Base-by-base conservation (phyloP, 2,888 invertebrate genomes). In the Diplazon laetatorius region DNA sequence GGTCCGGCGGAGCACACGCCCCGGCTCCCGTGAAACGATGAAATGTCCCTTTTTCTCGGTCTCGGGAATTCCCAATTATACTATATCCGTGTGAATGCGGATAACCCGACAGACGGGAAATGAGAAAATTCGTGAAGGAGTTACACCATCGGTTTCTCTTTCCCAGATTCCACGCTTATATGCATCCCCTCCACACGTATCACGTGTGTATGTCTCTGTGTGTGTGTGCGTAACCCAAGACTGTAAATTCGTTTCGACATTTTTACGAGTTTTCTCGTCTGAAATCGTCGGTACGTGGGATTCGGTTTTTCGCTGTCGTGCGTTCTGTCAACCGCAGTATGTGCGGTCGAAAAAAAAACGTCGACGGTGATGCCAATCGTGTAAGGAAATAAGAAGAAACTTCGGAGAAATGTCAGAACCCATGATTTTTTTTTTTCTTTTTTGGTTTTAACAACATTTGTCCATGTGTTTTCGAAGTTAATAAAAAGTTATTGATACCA, bases 61-160 rank as follows among this genome's bases (percentile, higher is more conserved):
- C 62, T 55, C 59, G 63, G 73, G 77, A 78, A 78, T 78, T 73
- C 72, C 73, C 77, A 78, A 73, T 78, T 78, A 78, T 78, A 68
- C 59, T 69, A 76, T 78, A 73, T 66, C 73, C 73, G 62, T 69
- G 72, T 69, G 77, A 73, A 69, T 50, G 35, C 16, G 50, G 68
- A 73, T 73, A 69, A 73, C 57, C 62, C 46, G 42, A 39, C n/a
- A 35, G 57, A 48, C 39, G 30, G 74, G 30, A 46, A 72, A 63
- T 8, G 14, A 37, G 20, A 63, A 48, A 50, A 22, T 46, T 46
- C 57, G 63, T 42, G 57, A 73, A 52, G 44, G 20, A 50, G 50
- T 69, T 55, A 66, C 50, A 22, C 65, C 55, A 68, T 63, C 25
- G 48, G 30, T 25, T 55, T 63, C 44, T 25, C 46, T 44, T 46